Percentiles rank a stretch among this genome's conserved stretches.
Conservation (phyloP, 2,797 vertebrate genomes). For the Glyptemys insculpta region DNA sequence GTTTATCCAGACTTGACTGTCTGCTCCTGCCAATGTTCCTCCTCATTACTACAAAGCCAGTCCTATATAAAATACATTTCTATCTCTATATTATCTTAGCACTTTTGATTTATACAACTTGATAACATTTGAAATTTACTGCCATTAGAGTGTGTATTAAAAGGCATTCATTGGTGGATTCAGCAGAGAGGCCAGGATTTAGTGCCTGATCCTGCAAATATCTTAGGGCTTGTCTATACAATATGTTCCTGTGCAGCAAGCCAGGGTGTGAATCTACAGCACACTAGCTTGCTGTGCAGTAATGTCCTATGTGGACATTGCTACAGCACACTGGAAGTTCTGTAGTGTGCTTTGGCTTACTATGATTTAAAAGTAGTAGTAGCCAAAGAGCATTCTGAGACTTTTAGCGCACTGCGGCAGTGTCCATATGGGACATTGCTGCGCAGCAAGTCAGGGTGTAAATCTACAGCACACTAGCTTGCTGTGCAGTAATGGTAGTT, state of each 20-base stretch:
- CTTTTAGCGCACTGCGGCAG: too few species aligned
- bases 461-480: too few species aligned
- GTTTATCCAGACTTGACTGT: not conserved
- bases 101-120: not conserved
- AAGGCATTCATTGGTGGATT: not conserved
- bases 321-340: too few species aligned
- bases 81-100: not conserved
- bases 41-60: not conserved
- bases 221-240: not conserved
- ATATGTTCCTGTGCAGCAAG: not conserved
- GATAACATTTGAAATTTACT: not conserved
- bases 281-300: not conserved
- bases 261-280: not conserved
- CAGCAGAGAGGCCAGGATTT: not conserved
- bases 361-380: too few species aligned
- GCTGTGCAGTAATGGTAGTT: too few species aligned
- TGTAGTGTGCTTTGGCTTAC: too few species aligned
- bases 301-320: too few species aligned
- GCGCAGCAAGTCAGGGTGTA: too few species aligned
- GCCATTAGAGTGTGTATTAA: rapidly evolving
- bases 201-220: not conserved
- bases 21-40: not conserved
- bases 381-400: too few species aligned
- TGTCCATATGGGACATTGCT: too few species aligned
- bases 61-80: not conserved